Evolutionary conservation across 2,797 vertebrate genomes (phyloP), one percentile per base, ranked within the genome.

Genomic region (Neoniphon sammara): DNA sequence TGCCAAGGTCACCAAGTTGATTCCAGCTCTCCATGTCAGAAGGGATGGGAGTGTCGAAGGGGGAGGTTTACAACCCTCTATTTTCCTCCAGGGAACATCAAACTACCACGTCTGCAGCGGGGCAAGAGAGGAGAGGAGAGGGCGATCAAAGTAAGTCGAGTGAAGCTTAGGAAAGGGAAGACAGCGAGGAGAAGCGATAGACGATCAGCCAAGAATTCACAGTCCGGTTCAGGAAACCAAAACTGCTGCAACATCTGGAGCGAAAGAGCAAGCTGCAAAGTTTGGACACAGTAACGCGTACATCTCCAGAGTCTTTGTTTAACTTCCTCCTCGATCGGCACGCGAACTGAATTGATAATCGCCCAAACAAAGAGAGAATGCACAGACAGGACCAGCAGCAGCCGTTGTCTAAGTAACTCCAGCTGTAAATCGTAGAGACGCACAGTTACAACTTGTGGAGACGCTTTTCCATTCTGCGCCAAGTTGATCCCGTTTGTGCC

Each of bases 101-200:
- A 86, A 84, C 83, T 82, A 94, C 92, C 94, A 95, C 93, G 94
- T 95, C 91, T 91, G 91, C 93, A 94, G 84, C 85, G 58, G 60
- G 11, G 70, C 78, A 80, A 85, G 85, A 88, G 73, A 49, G 73
- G 56, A 81, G 83, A 86, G 82, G 77, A 84, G 68, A 81, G 54
- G 65, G 53, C 66, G 87, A 85, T 77, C 77, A 70, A 68, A 85
- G 87, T 59, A 85, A 87, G 44, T 67, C 62, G 74, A 65, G 27
- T 21, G 57, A 18, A 81, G 57, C 79, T 78, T 4, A 65, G 67
- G 72, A 69, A 77, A 77, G 61, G 64, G 52, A 77, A 69, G 71
- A 73, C 75, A 77, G 81, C 74, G 66, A 80, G 64, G 64, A 83
- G 36, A 60, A 44, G 39, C 34, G 42, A 27, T n/a, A 20, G 31